Base-by-base conservation (phyloP, 1,140 invertebrate genomes). In the Eupristina koningsbergeri region DNA sequence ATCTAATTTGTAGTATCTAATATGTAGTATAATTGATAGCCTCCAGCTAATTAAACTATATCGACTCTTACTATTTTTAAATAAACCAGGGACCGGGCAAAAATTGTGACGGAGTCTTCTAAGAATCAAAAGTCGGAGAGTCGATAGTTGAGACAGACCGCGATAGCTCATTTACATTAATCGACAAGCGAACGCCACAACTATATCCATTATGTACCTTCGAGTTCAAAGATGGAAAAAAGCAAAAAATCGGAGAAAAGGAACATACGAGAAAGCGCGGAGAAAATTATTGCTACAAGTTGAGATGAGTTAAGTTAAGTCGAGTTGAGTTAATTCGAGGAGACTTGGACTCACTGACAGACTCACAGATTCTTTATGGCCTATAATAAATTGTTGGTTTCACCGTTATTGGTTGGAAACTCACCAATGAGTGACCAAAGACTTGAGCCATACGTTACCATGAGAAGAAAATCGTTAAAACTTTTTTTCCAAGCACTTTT, bases 401-500 rank as follows among this genome's bases (percentile, higher is more conserved):
- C 26, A 8, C 80, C 74, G 81, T 83, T 83, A 78, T 83, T 63
- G 81, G 58, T 67, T 47, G 74, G 31, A 50, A 45, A 73, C 22
- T 61, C 53, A 34, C 0, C 53, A n/a, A n/a, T 34, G 13, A n/a
- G 13, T 1, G 15, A 13, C 58, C 76, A 39, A 78, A 39, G 76
- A 67, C n/a, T 45, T 22, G 76, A 67, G 73, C 45, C 73, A 34
- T 15, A 31, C 71, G 47, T 39, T 74, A 77, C 80, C 64, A 82
- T 82, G 73, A 34, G 73, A 71, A 50, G 58, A 61, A 78, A 83
- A 83, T 83, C 61, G 81, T 83, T 78, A 71, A 83, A 77, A 22
- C 9, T 13, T 8, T n/a, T n/a, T n/a, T n/a, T n/a, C n/a, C 0
- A 34, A 6, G 50, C 58, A 45, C 41, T 53, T n/a, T n/a, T n/a